Conservation (phyloP, 2,797 vertebrate genomes). For the Taeniopygia guttata region DNA sequence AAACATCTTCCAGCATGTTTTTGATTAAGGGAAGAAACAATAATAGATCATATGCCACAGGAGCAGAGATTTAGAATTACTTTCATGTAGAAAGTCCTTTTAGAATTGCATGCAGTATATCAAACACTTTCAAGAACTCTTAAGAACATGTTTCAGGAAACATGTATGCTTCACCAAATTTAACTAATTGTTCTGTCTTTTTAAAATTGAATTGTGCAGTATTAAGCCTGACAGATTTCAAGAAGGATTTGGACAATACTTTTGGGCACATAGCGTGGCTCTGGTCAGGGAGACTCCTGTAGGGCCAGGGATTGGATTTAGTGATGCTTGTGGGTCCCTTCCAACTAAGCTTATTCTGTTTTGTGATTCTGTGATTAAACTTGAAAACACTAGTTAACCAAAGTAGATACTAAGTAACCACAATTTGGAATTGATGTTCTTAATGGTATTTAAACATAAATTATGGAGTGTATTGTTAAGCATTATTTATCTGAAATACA, state of each 20-base stretch:
- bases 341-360: neutral
- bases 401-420: neutral
- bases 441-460: neutral
- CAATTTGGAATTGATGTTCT: neutral
- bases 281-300: neutral
- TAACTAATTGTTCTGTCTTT: neutral
- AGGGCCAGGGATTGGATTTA: neutral
- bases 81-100: neutral
- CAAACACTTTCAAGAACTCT: neutral
- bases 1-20: neutral
- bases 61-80: neutral
- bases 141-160: neutral
- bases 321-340: neutral
- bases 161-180: neutral
- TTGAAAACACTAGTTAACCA: neutral
- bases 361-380: neutral
- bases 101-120: neutral
- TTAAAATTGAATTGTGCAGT: neutral
- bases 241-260: neutral
- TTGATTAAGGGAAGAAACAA: neutral
- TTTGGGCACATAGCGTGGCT: neutral
- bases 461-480: neutral
- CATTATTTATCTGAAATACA: neutral
- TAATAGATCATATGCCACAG: neutral
- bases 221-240: neutral